Base-by-base conservation (phyloP, 1,140 invertebrate genomes). In the Hylyphantes graminicola region DNA sequence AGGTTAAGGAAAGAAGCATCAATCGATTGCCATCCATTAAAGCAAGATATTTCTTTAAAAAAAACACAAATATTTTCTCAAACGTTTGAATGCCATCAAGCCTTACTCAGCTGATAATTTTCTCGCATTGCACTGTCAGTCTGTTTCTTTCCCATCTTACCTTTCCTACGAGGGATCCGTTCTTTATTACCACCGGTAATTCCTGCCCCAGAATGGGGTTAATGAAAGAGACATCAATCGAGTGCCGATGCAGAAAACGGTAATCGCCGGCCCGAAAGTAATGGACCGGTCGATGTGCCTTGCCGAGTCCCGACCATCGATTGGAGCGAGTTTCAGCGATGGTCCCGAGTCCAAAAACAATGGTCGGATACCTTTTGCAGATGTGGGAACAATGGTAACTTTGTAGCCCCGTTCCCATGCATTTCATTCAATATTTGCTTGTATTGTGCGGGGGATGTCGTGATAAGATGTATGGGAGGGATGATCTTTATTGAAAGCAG, bases 191-290 rank as follows among this genome's bases (percentile, higher is more conserved):
- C 74, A 74, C n/a, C 53, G 17, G 57, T 63, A 63, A 76, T 76
- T 63, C 48, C 59, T 15, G 57, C 53, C 57, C 21, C 19, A 50
- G 74, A 76, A 76, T 50, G 21, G 59, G 74, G 74, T 76, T 76
- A 76, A 76, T 76, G 74, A 76, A 76, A 76, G 74, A 76, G 74
- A 76, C 74, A 76, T 76, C 74, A 76, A 76, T 76, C 59, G 74
- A 51, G 15, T 76, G 74, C 53, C 74, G 59, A 63, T 76, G 74
- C 59, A 64, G 59, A 76, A 76, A 64, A 21, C 15, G 15, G 35
- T 64, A 64, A 76, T 53, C 59, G 35, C 8, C 21, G 17, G 59
- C 48, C 35, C 57, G 74, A 50, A 76, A 76, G 57, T 63, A 64
- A 76, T 64, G 57, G 57, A 64, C 59, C 64, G 57, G 57, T 17